Base-by-base conservation (phyloP, 1,140 invertebrate species). In the Lasioglossum baleicum region DNA sequence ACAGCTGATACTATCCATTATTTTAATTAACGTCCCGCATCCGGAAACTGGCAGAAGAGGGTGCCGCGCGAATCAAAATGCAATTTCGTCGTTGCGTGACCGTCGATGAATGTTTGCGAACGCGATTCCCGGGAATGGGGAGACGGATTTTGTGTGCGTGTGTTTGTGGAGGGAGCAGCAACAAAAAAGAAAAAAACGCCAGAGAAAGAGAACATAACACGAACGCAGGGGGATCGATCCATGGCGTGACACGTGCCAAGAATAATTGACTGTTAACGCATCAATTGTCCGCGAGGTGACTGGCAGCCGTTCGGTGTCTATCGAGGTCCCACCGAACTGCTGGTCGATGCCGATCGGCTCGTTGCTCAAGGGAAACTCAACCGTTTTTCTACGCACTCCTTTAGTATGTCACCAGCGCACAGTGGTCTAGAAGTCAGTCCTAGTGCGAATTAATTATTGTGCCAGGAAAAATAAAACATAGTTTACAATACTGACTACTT, bases 251-350 rank as follows among this genome's bases (percentile, higher is more conserved):
- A 77, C 75, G 58, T 68, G 75, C 65, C 66, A 77, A 60, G 75
- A 77, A 70, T 77, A 77, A 77, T 78, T 78, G 75, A 72, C 75
- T 78, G 68, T 78, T 78, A 78, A 78, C 75, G 40, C 68, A 51
- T 72, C 75, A 61, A 78, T 78, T 72, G 75, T 53, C 58, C 35
- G 6, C 68, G n/a, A 11, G 26, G 35, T 64, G 75, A 78, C 58
- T 72, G 68, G 48, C 60, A 63, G 48, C 35, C 71, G 75, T 53
- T 35, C 31, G 69, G 64, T 78, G 60, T 70, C 71, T 56, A 10
- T 13, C 56, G 42, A 7, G 67, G 26, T n/a, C 6, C 68, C 35
- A 15, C 44, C 31, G 48, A 53, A 63, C 58, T n/a, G 44, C 13
- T 53, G 68, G 58, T 22, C 68, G 42, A 26, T 20, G 68, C 8